Conservation (phyloP, 2,797 vertebrate genomes). For the Cephalopachus bancanus region DNA sequence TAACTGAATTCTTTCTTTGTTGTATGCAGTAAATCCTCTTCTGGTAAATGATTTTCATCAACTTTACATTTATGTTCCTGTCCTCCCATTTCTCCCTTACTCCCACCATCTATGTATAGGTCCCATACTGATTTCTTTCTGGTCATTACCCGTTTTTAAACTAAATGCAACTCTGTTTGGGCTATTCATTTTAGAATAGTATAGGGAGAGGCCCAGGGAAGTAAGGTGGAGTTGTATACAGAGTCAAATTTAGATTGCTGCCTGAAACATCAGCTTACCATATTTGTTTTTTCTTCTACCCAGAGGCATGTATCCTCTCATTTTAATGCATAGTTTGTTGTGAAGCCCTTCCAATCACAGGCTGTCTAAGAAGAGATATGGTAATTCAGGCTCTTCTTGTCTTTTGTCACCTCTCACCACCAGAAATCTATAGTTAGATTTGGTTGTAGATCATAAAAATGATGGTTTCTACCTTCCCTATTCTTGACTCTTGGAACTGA, state of each 20-base stretch:
- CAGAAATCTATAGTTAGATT: neutral
- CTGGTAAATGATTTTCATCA: neutral
- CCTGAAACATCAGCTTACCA: neutral
- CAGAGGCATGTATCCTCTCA: neutral
- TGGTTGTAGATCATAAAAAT: conserved; percentile 7
- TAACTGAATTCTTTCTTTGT: conserved; percentile 21
- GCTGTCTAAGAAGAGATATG: neutral
- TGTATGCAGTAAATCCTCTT: neutral
- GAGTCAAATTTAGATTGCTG: neutral
- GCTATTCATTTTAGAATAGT: neutral
- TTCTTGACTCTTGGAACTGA: neutral
- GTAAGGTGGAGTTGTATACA: neutral
- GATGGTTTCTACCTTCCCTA: neutral
- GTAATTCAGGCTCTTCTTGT: neutral
- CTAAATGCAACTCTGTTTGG: neutral
- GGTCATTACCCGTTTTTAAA: neutral
- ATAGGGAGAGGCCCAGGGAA: neutral
- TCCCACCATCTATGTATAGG: neutral
- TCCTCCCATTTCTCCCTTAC: neutral
- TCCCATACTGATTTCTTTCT: neutral
- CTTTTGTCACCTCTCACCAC: neutral
- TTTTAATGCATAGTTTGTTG: neutral
- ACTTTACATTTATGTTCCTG: conserved; percentile 37
- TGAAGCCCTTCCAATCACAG: neutral
- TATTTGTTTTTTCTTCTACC: neutral